A percentile compares a stretch with the other conserved stretches of the same genome.
phyloP scores from a whole-genome alignment of 1,140 invertebrate genomes.

The Papilio xuthus region DNA sequence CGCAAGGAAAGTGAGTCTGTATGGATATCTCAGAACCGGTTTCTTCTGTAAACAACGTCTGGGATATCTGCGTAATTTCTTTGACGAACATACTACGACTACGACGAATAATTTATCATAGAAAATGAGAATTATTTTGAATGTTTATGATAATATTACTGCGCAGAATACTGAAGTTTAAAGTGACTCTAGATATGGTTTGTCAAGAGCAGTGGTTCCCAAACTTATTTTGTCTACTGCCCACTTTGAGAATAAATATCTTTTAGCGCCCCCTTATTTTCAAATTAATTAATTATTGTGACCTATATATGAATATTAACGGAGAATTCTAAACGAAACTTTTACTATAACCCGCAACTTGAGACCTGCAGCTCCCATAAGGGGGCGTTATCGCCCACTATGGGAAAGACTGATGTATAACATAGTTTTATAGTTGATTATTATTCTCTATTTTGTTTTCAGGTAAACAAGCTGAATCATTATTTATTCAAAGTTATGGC shows the following conservation, averaged over 20 bases:
- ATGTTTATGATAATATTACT: background rate
- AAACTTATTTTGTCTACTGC: too few species aligned
- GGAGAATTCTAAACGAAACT: too few species aligned
- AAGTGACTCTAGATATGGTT: too few species aligned
- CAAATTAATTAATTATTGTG: too few species aligned
- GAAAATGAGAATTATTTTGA: background rate
- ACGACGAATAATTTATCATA: background rate
- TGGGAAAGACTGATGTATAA: too few species aligned
- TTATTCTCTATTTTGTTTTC: background rate
- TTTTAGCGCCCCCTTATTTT: too few species aligned
- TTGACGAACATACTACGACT: background rate
- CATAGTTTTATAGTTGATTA: background rate
- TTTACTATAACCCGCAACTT: too few species aligned
- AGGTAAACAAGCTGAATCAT: background rate
- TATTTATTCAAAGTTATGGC: background rate
- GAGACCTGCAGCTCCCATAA: too few species aligned
- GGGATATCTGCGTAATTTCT: background rate
- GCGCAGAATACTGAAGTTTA: too few species aligned
- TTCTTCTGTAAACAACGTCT: background rate
- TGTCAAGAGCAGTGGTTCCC: too few species aligned
- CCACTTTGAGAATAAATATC: too few species aligned
- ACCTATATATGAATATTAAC: background rate
- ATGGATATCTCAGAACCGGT: background rate
- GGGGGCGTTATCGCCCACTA: too few species aligned
- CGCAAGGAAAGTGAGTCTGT: constrained; percentile 19